Conservation (phyloP, 2,888 invertebrate genomes). For the Chloroclysta siterata region DNA sequence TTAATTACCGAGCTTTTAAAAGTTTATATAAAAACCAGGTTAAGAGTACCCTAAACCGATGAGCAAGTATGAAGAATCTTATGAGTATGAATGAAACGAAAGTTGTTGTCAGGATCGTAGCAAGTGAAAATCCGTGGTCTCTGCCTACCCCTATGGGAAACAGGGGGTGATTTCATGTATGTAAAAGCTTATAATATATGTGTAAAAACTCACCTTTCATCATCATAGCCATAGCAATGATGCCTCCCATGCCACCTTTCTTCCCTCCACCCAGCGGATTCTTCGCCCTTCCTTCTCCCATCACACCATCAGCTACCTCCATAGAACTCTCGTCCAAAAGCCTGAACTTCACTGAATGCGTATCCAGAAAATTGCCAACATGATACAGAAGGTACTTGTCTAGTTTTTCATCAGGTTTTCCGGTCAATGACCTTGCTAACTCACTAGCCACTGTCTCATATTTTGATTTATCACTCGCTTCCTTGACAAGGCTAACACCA, state of each 20-base stretch:
- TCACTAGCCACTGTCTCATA: constrained; percentile 83
- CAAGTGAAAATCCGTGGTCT: no score
- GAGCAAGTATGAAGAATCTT: no score
- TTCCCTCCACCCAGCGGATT: constrained; percentile 66
- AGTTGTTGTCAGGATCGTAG: no score
- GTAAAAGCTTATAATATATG: no score
- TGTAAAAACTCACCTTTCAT: constrained; percentile 82
- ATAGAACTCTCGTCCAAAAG: constrained; percentile 86
- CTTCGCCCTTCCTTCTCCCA: constrained; percentile 72
- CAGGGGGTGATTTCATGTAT: no score
- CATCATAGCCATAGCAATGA: constrained; percentile 85
- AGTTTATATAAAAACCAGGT: no score
- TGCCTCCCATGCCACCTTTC: constrained; percentile 76
- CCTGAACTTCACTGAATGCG: constrained; percentile 88
- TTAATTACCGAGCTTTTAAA: no score
- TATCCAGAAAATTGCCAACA: constrained; percentile 87
- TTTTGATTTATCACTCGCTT: constrained; percentile 84
- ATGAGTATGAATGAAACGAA: no score
- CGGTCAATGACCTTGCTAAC: constrained; percentile 88
- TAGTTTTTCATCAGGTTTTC: constrained; percentile 88
- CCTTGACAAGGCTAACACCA: constrained; percentile 88
- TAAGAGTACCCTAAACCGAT: no score
- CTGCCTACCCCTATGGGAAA: no score
- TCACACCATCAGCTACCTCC: constrained; percentile 79
- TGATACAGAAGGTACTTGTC: constrained; percentile 89